phyloP scores from a whole-genome alignment of 2,888 invertebrate species.

The Hylaea fasciaria region DNA sequence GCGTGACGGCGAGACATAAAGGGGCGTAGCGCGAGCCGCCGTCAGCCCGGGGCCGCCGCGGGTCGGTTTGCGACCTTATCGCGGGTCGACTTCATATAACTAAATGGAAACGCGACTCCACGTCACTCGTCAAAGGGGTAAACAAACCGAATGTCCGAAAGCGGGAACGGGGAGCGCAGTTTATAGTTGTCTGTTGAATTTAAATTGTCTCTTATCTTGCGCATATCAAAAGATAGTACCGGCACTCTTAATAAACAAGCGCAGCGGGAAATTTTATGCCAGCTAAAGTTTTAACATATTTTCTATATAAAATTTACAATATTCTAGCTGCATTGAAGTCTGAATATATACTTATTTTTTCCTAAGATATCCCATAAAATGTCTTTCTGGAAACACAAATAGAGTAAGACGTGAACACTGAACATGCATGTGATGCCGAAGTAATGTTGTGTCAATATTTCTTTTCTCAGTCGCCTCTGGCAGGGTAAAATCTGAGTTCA shows the following conservation, averaged over 20 bases:
- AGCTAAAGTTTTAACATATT: no score
- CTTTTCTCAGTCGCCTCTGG: no score
- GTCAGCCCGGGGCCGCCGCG: neutral
- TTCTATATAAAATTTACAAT: no score
- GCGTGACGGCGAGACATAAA: constrained; percentile 12
- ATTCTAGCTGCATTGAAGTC: no score
- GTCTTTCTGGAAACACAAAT: neutral
- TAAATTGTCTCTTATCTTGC: neutral
- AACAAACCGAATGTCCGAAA: constrained; percentile 6
- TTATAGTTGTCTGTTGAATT: constrained; percentile 9
- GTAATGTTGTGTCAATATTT: neutral
- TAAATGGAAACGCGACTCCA: constrained; percentile 26
- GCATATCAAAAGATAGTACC: constrained; percentile 1
- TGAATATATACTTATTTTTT: no score
- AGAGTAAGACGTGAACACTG: neutral
- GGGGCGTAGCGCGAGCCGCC: neutral
- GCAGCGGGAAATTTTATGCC: no score
- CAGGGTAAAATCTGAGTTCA: no score
- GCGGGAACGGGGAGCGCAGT: neutral
- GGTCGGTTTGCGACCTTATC: constrained; percentile 13
- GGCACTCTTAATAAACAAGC: no score
- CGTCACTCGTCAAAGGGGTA: constrained; percentile 2
- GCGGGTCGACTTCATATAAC: constrained; percentile 16
- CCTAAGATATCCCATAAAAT: neutral
- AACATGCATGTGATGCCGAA: neutral